Percentiles rank a stretch among this genome's conserved stretches.
Evolutionary conservation across 2,113 vertebrate species (phyloP).

Genomic region (Dipodomys ordii): DNA sequence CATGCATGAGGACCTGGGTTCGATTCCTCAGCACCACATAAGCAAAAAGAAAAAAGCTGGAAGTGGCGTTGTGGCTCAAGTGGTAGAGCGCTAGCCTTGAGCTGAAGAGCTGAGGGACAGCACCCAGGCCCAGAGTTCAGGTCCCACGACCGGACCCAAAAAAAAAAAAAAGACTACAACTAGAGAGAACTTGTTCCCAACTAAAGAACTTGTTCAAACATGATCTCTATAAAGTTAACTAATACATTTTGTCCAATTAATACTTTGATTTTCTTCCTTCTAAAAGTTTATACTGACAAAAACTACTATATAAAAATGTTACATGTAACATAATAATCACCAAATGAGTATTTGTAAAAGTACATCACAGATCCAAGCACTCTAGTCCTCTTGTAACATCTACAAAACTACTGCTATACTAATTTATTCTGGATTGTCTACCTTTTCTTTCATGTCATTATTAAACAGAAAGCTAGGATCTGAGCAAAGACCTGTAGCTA

Average conservation of each 20-base stretch:
- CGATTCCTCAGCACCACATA: too few relatives aligned
- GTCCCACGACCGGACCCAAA: too few relatives aligned
- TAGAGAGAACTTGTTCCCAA: neutral
- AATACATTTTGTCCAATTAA: neutral
- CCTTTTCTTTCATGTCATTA: constrained; percentile 38
- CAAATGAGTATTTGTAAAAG: neutral
- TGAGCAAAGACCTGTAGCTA: neutral
- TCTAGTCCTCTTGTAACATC: constrained; percentile 12
- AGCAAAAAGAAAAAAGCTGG: too few relatives aligned
- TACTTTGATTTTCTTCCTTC: constrained; percentile 1
- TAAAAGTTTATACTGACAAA: constrained; percentile 14
- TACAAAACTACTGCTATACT: too few relatives aligned
- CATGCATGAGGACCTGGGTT: too few relatives aligned
- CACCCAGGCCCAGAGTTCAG: too few relatives aligned
- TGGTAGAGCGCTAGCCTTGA: too few relatives aligned
- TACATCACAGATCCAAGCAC: neutral
- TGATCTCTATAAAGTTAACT: neutral
- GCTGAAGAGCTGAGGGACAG: too few relatives aligned
- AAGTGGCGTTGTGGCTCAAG: too few relatives aligned
- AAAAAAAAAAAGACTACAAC: neutral
- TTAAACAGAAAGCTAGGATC: neutral
- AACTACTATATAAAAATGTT: constrained; percentile 18
- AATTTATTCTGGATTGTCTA: neutral
- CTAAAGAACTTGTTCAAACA: neutral
- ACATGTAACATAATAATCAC: neutral